Evolutionary conservation across 2,113 vertebrate species (phyloP).

Genomic region (Cricetomys ansorgei): DNA sequence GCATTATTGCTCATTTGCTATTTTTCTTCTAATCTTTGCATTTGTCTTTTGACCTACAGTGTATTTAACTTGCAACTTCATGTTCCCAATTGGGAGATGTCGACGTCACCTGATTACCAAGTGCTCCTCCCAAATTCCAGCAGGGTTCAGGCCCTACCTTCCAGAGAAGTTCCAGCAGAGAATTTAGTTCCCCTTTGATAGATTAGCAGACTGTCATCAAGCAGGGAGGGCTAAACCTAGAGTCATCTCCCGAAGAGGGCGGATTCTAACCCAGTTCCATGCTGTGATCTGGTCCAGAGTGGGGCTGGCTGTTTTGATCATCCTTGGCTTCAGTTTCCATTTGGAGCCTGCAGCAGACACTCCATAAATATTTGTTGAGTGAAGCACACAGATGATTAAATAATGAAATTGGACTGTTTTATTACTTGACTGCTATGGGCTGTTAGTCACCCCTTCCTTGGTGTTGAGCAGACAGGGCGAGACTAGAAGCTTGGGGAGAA

Average conservation of each 20-base stretch:
- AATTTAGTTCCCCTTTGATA: not conserved
- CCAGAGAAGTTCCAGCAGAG: no score
- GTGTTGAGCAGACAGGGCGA: not conserved
- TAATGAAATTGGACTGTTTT: slow-evolving; percentile 58
- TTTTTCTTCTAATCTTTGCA: not conserved
- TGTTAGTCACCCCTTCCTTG: slow-evolving; percentile 31
- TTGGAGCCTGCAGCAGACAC: not conserved
- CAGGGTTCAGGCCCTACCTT: not conserved
- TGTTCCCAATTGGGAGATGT: not conserved
- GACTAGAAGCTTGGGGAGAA: not conserved
- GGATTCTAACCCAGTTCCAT: no score
- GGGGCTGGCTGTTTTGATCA: not conserved
- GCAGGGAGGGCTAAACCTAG: not conserved
- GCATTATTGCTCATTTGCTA: not conserved
- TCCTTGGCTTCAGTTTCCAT: not conserved
- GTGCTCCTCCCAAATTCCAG: not conserved
- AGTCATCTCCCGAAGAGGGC: rapidly evolving
- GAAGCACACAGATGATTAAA: slow-evolving; percentile 65
- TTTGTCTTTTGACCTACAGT: not conserved
- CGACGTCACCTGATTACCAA: not conserved
- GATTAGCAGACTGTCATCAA: not conserved
- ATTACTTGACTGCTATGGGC: not conserved
- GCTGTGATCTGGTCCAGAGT: not conserved
- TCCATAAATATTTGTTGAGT: slow-evolving; percentile 61
- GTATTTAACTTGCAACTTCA: not conserved